Evolutionary conservation across 2,113 vertebrate genomes (phyloP), one percentile per base, ranked within the genome.

Genomic region (Chelonoidis abingdonii): DNA sequence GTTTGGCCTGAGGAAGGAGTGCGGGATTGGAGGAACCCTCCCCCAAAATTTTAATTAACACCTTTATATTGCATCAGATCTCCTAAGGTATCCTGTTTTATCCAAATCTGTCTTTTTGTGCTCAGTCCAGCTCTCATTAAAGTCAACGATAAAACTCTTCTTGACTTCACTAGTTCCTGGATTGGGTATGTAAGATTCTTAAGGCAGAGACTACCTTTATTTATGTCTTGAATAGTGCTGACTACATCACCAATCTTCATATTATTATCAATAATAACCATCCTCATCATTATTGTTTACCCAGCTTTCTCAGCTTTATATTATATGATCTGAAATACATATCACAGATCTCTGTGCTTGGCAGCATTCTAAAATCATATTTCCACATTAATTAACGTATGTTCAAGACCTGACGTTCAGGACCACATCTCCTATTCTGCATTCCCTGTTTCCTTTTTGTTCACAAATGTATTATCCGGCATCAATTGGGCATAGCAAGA

Each of bases 21-120:
- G 24, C 54, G 24, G 38, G 1, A 65, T 22, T 22, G 49, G 16
- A 41, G 44, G 27, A 69, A 16, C 8, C 35, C 0, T 0, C 44
- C 81, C 76, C 44, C 24, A 21, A 35, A 79, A 2, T 76, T 87
- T 62, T 69, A 84, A 2, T n/a, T 47, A 59, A 31, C 41, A 21
- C 54, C 19, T 27, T 52, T 12, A 25, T 1, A 79, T 50, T 31
- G 12, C 62, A 79, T 10, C n/a, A 53, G 7, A n/a, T 69, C 16
- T 38, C 27, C 35, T 8, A 41, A 49, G 1, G 3, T 2, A 3
- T 29, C 31, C 9, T 47, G 47, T 80, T 13, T 86, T 35, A 80
- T 10, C 50, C 38, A 29, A 1, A 0, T 41, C 50, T 54, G 47
- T n/a, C 54, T 72, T n/a, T 57, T 53, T 16, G 10, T 22, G 56